Percentiles rank a stretch among this genome's conserved stretches.
phyloP scores from a whole-genome alignment of 2,797 vertebrate species.

The Crotalus adamanteus region DNA sequence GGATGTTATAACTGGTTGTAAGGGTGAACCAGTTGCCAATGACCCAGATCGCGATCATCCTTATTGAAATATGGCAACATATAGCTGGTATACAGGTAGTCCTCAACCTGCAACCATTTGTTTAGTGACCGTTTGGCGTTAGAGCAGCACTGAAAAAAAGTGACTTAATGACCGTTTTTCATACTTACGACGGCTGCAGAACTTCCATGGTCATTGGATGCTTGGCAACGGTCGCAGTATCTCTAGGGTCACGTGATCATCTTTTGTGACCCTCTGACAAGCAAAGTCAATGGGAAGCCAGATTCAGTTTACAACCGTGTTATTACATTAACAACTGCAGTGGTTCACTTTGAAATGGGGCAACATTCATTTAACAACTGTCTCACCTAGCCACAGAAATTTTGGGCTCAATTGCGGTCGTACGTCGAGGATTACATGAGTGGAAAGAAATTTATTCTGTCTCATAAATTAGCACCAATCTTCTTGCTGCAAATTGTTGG shows the following conservation, averaged over 20 bases:
- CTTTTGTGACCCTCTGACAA: background rate
- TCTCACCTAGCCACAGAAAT: background rate
- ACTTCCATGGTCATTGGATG: fast-evolving
- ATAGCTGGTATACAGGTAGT: background rate
- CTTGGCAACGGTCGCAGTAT: background rate
- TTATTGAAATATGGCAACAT: background rate
- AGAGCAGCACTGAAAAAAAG: background rate
- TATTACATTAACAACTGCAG: background rate
- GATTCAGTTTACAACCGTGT: background rate
- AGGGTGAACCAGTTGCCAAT: background rate
- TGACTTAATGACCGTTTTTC: background rate
- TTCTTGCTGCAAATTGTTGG: no score
- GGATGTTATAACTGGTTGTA: background rate
- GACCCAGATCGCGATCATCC: background rate
- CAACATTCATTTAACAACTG: background rate
- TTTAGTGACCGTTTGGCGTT: background rate
- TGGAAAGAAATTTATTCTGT: background rate
- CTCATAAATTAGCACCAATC: background rate
- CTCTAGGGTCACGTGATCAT: no score
- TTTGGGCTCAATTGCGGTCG: background rate
- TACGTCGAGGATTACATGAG: background rate
- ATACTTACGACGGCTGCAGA: background rate
- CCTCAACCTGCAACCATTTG: background rate
- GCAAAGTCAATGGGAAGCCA: background rate
- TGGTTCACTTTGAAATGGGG: background rate